Evolutionary conservation across 2,797 vertebrate genomes (phyloP), one percentile per base, ranked within the genome.

Genomic region (Macropus fuliginosus): DNA sequence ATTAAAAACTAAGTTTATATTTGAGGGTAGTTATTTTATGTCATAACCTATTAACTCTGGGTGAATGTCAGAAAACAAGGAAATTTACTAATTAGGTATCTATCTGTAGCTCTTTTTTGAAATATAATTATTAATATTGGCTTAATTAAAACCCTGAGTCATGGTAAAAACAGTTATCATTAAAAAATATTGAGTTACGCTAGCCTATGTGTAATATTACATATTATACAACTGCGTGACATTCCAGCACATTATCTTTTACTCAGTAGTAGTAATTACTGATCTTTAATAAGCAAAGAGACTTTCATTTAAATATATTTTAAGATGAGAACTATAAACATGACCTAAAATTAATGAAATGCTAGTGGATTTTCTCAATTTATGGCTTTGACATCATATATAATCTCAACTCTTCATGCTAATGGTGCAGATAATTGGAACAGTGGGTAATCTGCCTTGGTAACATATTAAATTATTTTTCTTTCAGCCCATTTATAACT

Each of bases 141-240:
- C 46, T 90, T 93, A 95, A 56, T 92, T 52, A 95, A 97, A 96
- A 94, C 16, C 10, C 46, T 54, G 87, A 91, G 91, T 89, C 31
- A 87, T 28, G 91, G 91, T 46, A 54, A 81, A 55, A 95, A 81
- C 24, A 34, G 93, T 94, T 0, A 57, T 62, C 40, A 62, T 50
- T 74, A 81, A 81, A 81, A 81, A 81, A 66, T 46, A 18, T n/a
- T 81, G n/a, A 40, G 18, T 81, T 3, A 81, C 8, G 56, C 12
- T 62, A 93, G 14, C n/a, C n/a, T 89, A 24, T 94, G 12, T 92
- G 81, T 91, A 94, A 91, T 81, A 81, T 28, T 74, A 5, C 40
- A 94, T 56, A 54, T 31, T 91, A 34, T 34, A 91, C 46, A 52
- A 93, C 90, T 9, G 54, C 91, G 55, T 1, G n/a, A 90, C 94